Conservation (phyloP, 2,797 vertebrate species). For the Orientallactaga sibirica region DNA sequence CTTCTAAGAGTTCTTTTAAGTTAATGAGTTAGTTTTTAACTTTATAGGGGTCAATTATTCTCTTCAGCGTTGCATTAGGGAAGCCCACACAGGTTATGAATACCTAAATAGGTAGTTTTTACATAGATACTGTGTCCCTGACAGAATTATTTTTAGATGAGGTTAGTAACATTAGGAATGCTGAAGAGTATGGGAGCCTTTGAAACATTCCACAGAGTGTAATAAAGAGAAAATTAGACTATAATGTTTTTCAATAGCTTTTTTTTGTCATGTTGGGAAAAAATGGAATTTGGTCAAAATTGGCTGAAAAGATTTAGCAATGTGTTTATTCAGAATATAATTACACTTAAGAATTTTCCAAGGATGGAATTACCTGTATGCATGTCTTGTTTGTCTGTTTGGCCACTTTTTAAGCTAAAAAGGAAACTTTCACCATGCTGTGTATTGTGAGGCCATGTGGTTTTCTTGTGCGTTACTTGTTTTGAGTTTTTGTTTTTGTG, state of each 20-base stretch:
- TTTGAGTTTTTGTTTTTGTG: slow-evolving; percentile 49
- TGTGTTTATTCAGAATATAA: slow-evolving; percentile 30
- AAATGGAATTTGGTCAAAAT: slow-evolving; percentile 16
- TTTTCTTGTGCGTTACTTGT: slow-evolving; percentile 52
- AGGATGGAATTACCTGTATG: background rate
- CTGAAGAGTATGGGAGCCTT: slow-evolving; percentile 27
- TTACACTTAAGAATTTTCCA: slow-evolving; percentile 14
- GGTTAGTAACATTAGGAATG: slow-evolving; percentile 50
- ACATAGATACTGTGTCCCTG: slow-evolving; percentile 19
- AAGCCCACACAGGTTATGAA: slow-evolving; percentile 62
- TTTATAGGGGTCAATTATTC: slow-evolving; percentile 76
- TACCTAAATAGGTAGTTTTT: slow-evolving; percentile 22
- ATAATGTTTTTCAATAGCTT: background rate
- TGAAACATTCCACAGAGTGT: slow-evolving; percentile 8
- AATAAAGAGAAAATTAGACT: slow-evolving; percentile 46
- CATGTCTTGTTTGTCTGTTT: background rate
- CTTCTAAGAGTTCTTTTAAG: slow-evolving; percentile 75
- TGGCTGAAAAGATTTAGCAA: background rate
- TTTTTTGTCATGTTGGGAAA: background rate
- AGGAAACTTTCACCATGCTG: background rate
- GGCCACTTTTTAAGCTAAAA: slow-evolving; percentile 32
- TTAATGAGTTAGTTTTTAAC: slow-evolving; percentile 87
- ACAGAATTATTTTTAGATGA: slow-evolving; percentile 60
- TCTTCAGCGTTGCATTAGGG: slow-evolving; percentile 50
- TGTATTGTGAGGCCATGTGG: background rate